Percentiles rank a stretch among this genome's conserved stretches.
Evolutionary conservation across 2,888 invertebrate species (phyloP).

Genomic region (Napeogenes inachia): DNA sequence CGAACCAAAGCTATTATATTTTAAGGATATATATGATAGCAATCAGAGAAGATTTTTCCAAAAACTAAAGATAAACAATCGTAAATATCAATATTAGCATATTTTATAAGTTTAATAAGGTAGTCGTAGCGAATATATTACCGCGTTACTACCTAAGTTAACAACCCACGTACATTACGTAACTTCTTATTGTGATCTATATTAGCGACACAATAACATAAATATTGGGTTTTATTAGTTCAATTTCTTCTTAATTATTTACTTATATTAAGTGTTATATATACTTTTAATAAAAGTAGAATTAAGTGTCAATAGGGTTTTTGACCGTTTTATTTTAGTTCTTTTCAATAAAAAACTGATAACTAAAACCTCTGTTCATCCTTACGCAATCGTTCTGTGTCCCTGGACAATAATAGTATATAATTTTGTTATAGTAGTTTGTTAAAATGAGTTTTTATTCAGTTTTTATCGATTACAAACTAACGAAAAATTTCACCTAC

Average conservation of each 20-base stretch:
- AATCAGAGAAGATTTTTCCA: slow-evolving; percentile 33
- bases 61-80: slow-evolving; percentile 37
- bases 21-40: slow-evolving; percentile 7
- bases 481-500: too few relatives aligned
- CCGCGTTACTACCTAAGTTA: slow-evolving; percentile 45
- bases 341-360: too few relatives aligned
- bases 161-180: slow-evolving; percentile 42
- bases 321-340: too few relatives aligned
- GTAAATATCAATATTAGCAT: slow-evolving; percentile 61
- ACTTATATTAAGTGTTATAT: too few relatives aligned
- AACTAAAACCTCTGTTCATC: too few relatives aligned
- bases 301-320: too few relatives aligned
- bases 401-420: too few relatives aligned
- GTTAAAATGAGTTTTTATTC: too few relatives aligned
- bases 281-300: too few relatives aligned
- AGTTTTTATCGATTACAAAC: too few relatives aligned
- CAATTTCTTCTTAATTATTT: background rate
- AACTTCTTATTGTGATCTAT: slow-evolving; percentile 29
- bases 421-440: too few relatives aligned
- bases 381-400: too few relatives aligned
- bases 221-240: slow-evolving; percentile 1
- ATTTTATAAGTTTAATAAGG: slow-evolving; percentile 44
- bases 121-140: slow-evolving; percentile 41
- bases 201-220: slow-evolving; percentile 21
- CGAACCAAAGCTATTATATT: background rate